Conservation (phyloP, 1,140 invertebrate species). For the Meloidogyne chitwoodi region DNA sequence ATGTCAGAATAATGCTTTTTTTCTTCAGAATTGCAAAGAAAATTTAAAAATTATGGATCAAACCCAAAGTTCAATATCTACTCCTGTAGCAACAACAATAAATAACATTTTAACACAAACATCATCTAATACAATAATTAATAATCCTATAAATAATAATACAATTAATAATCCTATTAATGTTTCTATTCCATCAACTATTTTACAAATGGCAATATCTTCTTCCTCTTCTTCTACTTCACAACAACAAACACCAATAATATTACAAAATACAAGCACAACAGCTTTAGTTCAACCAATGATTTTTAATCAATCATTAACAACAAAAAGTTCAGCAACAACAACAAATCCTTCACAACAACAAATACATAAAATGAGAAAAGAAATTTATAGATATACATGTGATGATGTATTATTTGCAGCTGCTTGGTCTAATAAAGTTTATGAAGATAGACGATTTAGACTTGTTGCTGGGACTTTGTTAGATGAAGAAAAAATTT, state of each 20-base stretch:
- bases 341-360: not conserved
- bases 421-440: constrained; percentile 36
- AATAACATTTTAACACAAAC: not conserved
- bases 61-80: too few relatives aligned
- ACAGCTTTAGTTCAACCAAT: not conserved
- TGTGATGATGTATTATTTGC: constrained; percentile 34
- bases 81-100: not conserved
- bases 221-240: not conserved
- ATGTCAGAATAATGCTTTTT: too few relatives aligned
- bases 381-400: constrained; percentile 46
- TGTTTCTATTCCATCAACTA: not conserved
- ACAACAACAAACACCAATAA: not conserved
- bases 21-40: too few relatives aligned
- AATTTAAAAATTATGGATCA: too few relatives aligned
- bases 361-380: constrained; percentile 24
- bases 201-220: not conserved
- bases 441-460: constrained; percentile 40
- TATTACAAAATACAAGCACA: not conserved
- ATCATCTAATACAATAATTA: not conserved
- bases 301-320: not conserved
- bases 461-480: constrained; percentile 23
- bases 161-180: not conserved
- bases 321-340: not conserved
- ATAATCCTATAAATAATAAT: too few relatives aligned
- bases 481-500: constrained; percentile 25